Base-by-base conservation (phyloP, 2,888 invertebrate species). In the Cordylochernes scorpioides region DNA sequence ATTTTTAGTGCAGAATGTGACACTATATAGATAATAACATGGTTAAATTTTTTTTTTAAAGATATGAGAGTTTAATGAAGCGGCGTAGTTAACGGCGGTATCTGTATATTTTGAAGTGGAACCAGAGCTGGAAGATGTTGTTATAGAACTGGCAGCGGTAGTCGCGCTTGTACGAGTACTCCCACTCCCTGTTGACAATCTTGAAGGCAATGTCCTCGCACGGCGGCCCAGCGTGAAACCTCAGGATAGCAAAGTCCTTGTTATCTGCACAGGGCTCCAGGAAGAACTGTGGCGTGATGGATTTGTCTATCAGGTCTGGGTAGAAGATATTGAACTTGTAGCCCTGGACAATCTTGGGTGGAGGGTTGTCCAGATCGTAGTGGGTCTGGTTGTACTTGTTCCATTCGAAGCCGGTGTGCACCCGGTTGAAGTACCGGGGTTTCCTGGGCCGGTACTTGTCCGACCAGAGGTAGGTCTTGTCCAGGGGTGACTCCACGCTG, bases 261-360 rank as follows among this genome's bases (percentile, higher is more conserved):
- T 91, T 88, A 43, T 91, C 88, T 1, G 68, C 62, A 48, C 84
- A 80, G 0, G 80, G 71, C 24, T 77, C 74, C 58, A 91, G 58
- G 32, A 71, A 75, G 56, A 94, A 97, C 50, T 80, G 72, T 0
- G 97, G 97, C 9, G 94, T 84, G 33, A 70, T 62, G 38, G 62
- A 64, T 51, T 86, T 84, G 52, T 94, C 82, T 44, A 97, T 88
- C 36, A 97, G 64, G 61, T 99, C 97, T 0, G 97, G 94, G 59
- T 91, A 99, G 60, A 99, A 97, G 44, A 97, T 97, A 57, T 99
- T 99, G 57, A 99, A 99, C 55, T 97, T 94, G 61, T 97, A 99
- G 5, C 97, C 97, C 57, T 97, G 97, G 1, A 99, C 97, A 49
- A 97, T 91, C 61, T 99, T 99, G 1, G 97, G 97, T 6, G 97